Evolutionary conservation across 2,888 invertebrate species (phyloP).

Genomic region (Chrysodeixis includens): DNA sequence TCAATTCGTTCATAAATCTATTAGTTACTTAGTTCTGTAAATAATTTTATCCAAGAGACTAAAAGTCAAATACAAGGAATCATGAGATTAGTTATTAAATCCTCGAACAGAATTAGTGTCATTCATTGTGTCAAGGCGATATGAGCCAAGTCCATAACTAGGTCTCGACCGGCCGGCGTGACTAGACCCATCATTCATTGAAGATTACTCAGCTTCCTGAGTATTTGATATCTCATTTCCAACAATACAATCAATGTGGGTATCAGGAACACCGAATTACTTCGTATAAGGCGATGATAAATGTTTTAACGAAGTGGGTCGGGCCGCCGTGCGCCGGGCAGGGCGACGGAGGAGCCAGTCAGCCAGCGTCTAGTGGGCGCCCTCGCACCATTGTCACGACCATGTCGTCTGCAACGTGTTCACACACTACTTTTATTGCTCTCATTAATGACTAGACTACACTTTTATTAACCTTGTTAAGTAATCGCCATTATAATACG

Average conservation of each 20-base stretch:
- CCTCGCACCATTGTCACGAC: constrained; percentile 60
- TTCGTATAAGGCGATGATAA: constrained; percentile 59
- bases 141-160: constrained; percentile 20
- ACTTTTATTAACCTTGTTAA: constrained; percentile 53
- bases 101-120: constrained; percentile 12
- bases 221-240: constrained; percentile 52
- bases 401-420: constrained; percentile 45
- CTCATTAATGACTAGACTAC: constrained; percentile 56
- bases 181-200: constrained; percentile 35
- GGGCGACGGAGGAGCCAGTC: constrained; percentile 57
- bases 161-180: constrained; percentile 16
- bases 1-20: not conserved
- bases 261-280: constrained; percentile 69
- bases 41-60: not conserved
- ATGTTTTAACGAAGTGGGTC: constrained; percentile 71
- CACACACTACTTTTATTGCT: constrained; percentile 63
- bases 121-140: constrained; percentile 22
- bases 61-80: not conserved
- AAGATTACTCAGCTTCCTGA: constrained; percentile 57
- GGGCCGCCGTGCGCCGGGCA: constrained; percentile 42
- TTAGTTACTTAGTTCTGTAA: too few species aligned
- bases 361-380: constrained; percentile 60
- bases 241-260: constrained; percentile 78
- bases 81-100: not conserved
- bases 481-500: constrained; percentile 45